Evolutionary conservation across 2,113 vertebrate species (phyloP).

Genomic region (Muntiacus muntjak): DNA sequence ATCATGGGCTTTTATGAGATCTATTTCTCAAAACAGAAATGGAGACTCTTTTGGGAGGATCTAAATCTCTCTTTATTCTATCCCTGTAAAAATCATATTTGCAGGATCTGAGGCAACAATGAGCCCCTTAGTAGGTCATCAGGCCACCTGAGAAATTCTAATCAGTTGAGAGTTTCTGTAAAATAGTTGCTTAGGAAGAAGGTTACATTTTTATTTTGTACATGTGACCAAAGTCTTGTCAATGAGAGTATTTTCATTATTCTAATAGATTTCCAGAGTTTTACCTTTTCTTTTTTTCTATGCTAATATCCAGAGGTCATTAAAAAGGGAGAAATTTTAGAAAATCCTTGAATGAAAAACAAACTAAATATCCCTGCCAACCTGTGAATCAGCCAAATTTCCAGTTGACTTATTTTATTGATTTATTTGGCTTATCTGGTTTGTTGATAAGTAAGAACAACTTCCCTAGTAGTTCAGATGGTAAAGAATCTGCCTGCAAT

Average conservation of each 20-base stretch:
- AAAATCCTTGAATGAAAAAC: constrained; percentile 52
- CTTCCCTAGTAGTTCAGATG: neutral
- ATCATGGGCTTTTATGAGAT: neutral
- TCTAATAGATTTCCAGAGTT: constrained; percentile 47
- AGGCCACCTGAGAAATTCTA: neutral
- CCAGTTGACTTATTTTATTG: constrained; percentile 30
- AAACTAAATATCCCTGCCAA: constrained; percentile 41
- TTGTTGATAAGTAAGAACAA: neutral
- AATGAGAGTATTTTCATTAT: constrained; percentile 42
- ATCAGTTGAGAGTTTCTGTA: constrained; percentile 5
- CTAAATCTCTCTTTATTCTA: neutral
- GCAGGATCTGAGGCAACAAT: neutral
- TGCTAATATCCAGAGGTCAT: constrained; percentile 48
- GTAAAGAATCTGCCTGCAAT: neutral
- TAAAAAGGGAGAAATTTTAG: constrained; percentile 52
- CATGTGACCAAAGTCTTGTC: constrained; percentile 28
- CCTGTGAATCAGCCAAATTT: constrained; percentile 32
- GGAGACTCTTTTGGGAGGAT: neutral
- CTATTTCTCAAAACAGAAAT: neutral
- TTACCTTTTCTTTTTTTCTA: constrained; percentile 39
- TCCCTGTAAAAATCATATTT: neutral
- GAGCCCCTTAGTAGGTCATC: neutral
- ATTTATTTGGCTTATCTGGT: neutral
- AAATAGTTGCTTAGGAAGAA: constrained; percentile 46
- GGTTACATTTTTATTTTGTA: constrained; percentile 44